Conservation (phyloP, 1,140 invertebrate species). For the Eufriesea mexicana region DNA sequence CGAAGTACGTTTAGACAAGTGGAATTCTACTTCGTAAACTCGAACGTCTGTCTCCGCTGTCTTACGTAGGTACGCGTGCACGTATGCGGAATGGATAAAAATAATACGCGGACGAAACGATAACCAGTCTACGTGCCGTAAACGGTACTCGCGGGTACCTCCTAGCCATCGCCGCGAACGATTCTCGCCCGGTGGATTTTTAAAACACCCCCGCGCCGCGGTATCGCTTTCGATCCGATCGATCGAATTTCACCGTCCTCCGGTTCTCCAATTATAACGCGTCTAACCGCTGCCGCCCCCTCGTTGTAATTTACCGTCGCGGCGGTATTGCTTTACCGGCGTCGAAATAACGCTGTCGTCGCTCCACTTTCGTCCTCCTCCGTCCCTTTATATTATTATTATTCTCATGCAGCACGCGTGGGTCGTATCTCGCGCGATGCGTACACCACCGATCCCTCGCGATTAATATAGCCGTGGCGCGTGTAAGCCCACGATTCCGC, state of each 20-base stretch:
- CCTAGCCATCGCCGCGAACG: too few relatives aligned
- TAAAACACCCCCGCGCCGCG: not conserved
- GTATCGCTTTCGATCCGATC: constrained; percentile 7
- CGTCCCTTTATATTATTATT: constrained; percentile 49
- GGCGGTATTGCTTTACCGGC: constrained; percentile 2
- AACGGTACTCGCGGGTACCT: too few relatives aligned
- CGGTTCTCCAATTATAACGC: constrained; percentile 11
- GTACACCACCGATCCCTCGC: constrained; percentile 28
- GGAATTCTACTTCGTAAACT: too few relatives aligned
- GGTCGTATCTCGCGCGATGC: constrained; percentile 15
- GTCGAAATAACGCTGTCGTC: constrained; percentile 53
- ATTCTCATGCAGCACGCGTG: constrained; percentile 54
- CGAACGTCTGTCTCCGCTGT: too few relatives aligned
- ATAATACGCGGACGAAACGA: not conserved
- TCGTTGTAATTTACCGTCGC: constrained; percentile 24
- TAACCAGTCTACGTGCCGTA: not conserved
- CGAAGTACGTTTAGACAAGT: too few relatives aligned
- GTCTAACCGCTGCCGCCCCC: not conserved
- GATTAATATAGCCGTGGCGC: constrained; percentile 40
- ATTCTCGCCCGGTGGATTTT: too few relatives aligned
- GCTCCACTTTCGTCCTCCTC: constrained; percentile 8
- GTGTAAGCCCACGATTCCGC: constrained; percentile 14
- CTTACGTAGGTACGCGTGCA: too few relatives aligned
- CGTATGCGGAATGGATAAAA: too few relatives aligned
- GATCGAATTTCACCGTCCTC: not conserved